A percentile compares a stretch with the other conserved stretches of the same genome.
Conservation (phyloP, 2,888 invertebrate genomes). For the Acanthosoma haemorrhoidale region DNA sequence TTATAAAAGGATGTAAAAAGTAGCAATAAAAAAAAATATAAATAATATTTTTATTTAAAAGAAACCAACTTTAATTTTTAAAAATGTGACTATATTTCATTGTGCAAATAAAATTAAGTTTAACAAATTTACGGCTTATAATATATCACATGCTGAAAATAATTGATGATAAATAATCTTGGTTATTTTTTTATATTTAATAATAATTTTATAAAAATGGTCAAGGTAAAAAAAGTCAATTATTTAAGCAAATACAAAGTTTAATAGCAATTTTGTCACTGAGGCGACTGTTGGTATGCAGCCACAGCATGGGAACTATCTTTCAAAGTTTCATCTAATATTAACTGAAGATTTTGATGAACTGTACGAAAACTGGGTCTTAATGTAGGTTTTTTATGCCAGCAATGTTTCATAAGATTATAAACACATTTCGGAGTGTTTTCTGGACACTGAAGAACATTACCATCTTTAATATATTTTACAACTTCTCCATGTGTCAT, state of each 20-base stretch:
- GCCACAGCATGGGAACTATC: not conserved
- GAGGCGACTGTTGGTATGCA: not conserved
- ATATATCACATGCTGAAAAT: no score
- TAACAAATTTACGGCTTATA: no score
- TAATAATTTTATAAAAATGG: not conserved
- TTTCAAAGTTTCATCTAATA: constrained; percentile 43
- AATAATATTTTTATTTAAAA: no score
- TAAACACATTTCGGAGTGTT: constrained; percentile 81
- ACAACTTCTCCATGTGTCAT: constrained; percentile 97
- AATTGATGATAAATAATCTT: no score
- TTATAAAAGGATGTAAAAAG: no score
- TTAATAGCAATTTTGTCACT: not conserved
- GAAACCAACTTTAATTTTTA: no score
- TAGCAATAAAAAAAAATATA: no score
- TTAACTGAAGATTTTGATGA: constrained; percentile 70
- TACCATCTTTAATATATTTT: constrained; percentile 87
- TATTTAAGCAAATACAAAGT: not conserved
- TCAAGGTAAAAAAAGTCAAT: no score
- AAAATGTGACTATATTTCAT: no score
- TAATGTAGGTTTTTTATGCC: constrained; percentile 79
- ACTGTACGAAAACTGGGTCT: constrained; percentile 81
- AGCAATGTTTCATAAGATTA: constrained; percentile 89
- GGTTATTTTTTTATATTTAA: no score
- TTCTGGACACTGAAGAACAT: constrained; percentile 83
- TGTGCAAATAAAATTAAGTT: no score